Percentiles rank a stretch among this genome's conserved stretches.
These are phyloP conservation scores for Nephrocerus scutellatus DNA, from an alignment of 2,888 invertebrate species.

Conservation along the genomic window DNA sequence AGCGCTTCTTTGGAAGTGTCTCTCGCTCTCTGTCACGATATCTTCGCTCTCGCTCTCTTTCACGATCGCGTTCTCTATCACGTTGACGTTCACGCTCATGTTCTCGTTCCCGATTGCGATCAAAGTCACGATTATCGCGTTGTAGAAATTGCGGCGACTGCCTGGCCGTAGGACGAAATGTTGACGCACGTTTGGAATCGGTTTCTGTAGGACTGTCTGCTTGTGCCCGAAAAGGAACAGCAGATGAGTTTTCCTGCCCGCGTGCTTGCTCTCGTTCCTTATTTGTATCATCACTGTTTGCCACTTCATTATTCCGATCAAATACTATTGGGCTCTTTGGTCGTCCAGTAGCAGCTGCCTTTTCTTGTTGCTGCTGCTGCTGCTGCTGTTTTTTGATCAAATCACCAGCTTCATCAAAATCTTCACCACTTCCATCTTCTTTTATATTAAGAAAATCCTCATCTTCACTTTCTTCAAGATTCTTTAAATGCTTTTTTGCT, in stretches of 20 bases:
- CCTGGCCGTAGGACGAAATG: no score
- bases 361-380: conserved; percentile 15
- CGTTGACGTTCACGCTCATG: conserved; percentile 3
- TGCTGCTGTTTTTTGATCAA: conserved; percentile 23
- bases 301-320: conserved; percentile 21
- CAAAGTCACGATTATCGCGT: background rate
- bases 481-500: conserved; percentile 51
- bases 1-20: conserved; percentile 33
- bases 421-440: conserved; percentile 53
- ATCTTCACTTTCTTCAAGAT: conserved; percentile 53
- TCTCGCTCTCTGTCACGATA: conserved; percentile 9
- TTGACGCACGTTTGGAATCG: no score
- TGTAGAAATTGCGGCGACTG: background rate
- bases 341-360: no score
- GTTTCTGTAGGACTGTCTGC: no score
- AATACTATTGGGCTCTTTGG: conserved; percentile 44
- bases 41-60: conserved; percentile 7
- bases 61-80: conserved; percentile 20
- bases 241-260: background rate
- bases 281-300: background rate
- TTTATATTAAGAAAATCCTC: conserved; percentile 61
- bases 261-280: background rate
- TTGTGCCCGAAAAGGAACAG: no score
- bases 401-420: conserved; percentile 28
- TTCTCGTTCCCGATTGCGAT: conserved; percentile 3